phyloP scores from a whole-genome alignment of 2,113 vertebrate genomes.

The Struthio camelus region DNA sequence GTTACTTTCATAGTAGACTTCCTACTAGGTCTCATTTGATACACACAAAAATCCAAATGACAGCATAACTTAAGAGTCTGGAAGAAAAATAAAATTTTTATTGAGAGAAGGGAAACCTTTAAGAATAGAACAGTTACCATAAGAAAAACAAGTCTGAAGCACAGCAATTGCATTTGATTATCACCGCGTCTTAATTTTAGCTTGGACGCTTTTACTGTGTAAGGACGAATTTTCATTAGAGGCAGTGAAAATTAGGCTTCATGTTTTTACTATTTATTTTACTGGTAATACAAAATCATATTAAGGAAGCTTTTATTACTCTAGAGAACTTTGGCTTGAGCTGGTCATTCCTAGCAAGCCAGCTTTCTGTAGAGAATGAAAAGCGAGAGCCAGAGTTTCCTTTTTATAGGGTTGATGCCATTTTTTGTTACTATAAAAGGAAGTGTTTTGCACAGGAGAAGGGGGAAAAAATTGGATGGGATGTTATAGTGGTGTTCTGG shows the following conservation, averaged over 20 bases:
- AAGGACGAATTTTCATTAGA: background rate
- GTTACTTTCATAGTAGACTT: too few relatives aligned
- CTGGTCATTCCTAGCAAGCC: background rate
- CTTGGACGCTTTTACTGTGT: background rate
- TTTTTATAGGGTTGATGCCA: background rate
- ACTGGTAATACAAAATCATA: background rate
- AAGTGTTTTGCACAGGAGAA: background rate
- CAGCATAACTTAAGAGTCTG: too few relatives aligned
- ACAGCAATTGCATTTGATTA: background rate
- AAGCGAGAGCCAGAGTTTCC: background rate
- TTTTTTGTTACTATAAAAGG: background rate
- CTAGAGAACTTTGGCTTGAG: background rate
- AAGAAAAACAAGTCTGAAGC: background rate
- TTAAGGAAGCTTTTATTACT: background rate
- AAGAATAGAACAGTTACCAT: background rate
- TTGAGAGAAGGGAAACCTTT: background rate
- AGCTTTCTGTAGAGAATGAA: background rate
- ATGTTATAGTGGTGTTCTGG: background rate
- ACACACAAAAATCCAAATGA: too few relatives aligned
- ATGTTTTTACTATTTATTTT: background rate
- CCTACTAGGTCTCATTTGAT: too few relatives aligned
- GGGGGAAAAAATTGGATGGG: background rate
- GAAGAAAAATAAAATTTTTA: background rate
- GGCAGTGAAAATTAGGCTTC: background rate
- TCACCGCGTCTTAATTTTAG: background rate